phyloP scores from a whole-genome alignment of 2,113 vertebrate genomes.

The Podiceps cristatus region DNA sequence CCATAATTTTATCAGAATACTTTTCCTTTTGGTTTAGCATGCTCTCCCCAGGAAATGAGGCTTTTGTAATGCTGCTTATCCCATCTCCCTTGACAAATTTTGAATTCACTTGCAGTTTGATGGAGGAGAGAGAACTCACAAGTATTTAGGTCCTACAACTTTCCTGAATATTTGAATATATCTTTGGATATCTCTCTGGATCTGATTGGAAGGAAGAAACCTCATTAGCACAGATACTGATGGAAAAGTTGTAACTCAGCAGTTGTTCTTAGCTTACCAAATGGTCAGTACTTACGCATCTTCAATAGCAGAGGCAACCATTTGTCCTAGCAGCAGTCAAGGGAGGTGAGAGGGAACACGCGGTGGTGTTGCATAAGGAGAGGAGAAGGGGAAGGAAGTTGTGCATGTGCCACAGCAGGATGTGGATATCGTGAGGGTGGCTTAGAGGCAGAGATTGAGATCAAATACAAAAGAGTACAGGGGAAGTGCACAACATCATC shows the following conservation, averaged over 20 bases:
- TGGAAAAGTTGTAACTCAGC: neutral
- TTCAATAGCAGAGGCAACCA: neutral
- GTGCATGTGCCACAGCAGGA: neutral
- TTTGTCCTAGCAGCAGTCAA: neutral
- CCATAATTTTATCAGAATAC: neutral
- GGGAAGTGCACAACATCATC: neutral
- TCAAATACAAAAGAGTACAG: neutral
- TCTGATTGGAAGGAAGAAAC: neutral
- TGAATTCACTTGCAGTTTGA: neutral
- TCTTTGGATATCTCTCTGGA: neutral
- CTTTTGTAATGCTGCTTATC: neutral
- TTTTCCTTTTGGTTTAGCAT: neutral
- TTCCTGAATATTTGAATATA: neutral
- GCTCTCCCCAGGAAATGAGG: neutral
- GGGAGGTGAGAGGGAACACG: neutral
- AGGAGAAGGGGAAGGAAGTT: neutral
- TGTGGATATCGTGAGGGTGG: neutral
- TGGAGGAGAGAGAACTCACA: neutral
- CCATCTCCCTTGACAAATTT: neutral
- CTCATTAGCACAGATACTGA: neutral
- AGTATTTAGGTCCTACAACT: neutral
- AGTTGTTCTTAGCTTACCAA: neutral
- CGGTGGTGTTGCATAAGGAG: accelerated
- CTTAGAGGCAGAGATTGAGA: neutral
- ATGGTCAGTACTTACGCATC: accelerated